Conservation (phyloP, 2,888 invertebrate genomes). For the Isotomurus palustris region DNA sequence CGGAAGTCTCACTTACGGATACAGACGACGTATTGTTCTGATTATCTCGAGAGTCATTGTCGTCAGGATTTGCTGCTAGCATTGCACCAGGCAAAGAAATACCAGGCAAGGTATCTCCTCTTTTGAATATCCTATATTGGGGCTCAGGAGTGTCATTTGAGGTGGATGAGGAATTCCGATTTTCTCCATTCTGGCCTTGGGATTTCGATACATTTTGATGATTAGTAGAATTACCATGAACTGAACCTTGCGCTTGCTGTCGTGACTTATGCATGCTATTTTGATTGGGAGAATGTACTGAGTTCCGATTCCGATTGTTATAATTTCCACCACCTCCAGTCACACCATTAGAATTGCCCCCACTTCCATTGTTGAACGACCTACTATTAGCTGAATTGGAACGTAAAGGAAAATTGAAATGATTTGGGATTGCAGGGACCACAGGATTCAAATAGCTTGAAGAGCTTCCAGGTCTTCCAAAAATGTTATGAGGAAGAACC, state of each 20-base stretch:
- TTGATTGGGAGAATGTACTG: neutral
- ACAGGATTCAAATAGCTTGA: neutral
- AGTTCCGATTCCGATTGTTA: neutral
- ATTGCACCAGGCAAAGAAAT: no score
- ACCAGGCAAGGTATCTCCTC: slow-evolving; percentile 41
- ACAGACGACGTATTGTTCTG: no score
- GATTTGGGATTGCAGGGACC: slow-evolving; percentile 2
- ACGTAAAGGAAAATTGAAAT: slow-evolving; percentile 20
- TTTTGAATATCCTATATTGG: slow-evolving; percentile 41
- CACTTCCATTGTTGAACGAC: slow-evolving; percentile 4
- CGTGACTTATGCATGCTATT: no score
- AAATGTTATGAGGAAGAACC: neutral
- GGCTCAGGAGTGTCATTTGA: slow-evolving; percentile 20
- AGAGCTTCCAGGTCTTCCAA: neutral
- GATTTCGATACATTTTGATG: no score
- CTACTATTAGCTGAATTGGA: slow-evolving; percentile 3
- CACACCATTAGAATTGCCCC: neutral
- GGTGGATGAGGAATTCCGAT: slow-evolving; percentile 11
- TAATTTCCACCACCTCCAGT: neutral
- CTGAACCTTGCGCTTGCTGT: neutral
- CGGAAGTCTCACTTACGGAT: no score
- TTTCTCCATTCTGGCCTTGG: slow-evolving; percentile 11
- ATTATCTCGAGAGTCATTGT: neutral
- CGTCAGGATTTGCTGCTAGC: slow-evolving; percentile 29
- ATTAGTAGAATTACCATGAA: no score